A percentile compares a stretch with the other conserved stretches of the same genome.
Evolutionary conservation across 2,888 invertebrate genomes (phyloP).

Genomic region (Xanthorhoe spadicearia): DNA sequence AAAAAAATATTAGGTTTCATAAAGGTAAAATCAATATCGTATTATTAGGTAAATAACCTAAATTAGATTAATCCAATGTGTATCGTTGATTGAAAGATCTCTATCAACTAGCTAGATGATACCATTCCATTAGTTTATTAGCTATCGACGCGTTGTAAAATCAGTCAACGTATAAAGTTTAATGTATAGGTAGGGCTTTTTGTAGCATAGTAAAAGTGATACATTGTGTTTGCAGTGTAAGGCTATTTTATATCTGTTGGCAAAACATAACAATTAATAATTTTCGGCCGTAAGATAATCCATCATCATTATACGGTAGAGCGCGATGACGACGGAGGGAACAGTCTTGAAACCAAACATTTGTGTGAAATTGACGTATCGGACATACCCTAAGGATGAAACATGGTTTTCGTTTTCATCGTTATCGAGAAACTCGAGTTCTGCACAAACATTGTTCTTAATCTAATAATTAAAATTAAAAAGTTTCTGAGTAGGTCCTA

Average conservation of each 20-base stretch:
- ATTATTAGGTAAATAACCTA: too few species aligned
- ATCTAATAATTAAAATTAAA: background rate
- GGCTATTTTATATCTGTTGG: constrained; percentile 12
- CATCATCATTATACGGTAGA: constrained; percentile 19
- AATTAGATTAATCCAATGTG: constrained; percentile 3
- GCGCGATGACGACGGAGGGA: constrained; percentile 2
- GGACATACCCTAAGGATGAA: constrained; percentile 2
- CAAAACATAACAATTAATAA: background rate
- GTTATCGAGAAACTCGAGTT: background rate
- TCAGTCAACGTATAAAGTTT: constrained; percentile 25
- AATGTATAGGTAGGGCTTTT: constrained; percentile 14
- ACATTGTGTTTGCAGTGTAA: background rate
- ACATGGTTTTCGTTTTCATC: constrained; percentile 6
- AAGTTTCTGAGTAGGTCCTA: background rate
- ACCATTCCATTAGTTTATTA: constrained; percentile 28
- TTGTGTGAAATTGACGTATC: constrained; percentile 13
- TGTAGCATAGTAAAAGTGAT: constrained; percentile 13
- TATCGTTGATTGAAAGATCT: constrained; percentile 12
- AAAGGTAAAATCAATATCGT: constrained; percentile 1
- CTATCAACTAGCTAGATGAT: constrained; percentile 5
- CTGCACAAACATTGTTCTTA: background rate
- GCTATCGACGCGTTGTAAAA: constrained; percentile 20
- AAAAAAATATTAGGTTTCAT: background rate
- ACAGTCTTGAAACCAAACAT: constrained; percentile 11
- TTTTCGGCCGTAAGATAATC: constrained; percentile 13